Conservation (phyloP, 2,888 invertebrate species). For the Dimorphilus gyrociliatus region DNA sequence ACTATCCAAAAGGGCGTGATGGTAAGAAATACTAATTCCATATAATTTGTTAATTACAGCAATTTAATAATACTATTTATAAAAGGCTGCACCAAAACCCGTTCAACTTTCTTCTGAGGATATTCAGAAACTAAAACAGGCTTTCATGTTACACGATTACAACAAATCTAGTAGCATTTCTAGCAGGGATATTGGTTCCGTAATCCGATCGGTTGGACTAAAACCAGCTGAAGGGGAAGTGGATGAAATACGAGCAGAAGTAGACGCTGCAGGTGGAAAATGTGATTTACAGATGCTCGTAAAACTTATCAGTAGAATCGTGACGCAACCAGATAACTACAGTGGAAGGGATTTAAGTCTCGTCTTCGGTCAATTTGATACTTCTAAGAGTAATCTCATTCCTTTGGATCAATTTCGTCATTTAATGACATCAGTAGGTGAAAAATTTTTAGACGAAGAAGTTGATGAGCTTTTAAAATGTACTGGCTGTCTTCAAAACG, state of each 20-base stretch:
- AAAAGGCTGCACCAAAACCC: no score
- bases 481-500: conserved; percentile 8
- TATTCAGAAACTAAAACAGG: conserved; percentile 10
- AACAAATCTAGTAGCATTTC: conserved; percentile 9
- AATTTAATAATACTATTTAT: no score
- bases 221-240: conserved; percentile 11
- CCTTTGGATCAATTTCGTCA: conserved; percentile 10
- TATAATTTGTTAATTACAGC: no score
- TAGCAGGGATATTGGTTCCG: conserved; percentile 8
- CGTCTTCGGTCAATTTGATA: conserved; percentile 12
- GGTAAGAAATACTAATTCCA: no score
- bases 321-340: conserved; percentile 10
- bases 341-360: conserved; percentile 9
- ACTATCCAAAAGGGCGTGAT: no score
- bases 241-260: conserved; percentile 7
- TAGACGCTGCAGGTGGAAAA: conserved; percentile 7
- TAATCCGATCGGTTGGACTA: conserved; percentile 11
- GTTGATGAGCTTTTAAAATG: conserved; percentile 9
- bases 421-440: conserved; percentile 11
- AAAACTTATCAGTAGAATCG: conserved; percentile 7
- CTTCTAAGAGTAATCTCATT: conserved; percentile 7
- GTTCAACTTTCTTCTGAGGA: no score
- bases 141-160: conserved; percentile 13
- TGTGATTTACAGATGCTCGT: conserved; percentile 11
- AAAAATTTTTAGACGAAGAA: conserved; percentile 12